These are phyloP conservation scores for Pseudocheirus occidentalis DNA, from an alignment of 2,797 vertebrate genomes.

Conservation along the genomic window DNA sequence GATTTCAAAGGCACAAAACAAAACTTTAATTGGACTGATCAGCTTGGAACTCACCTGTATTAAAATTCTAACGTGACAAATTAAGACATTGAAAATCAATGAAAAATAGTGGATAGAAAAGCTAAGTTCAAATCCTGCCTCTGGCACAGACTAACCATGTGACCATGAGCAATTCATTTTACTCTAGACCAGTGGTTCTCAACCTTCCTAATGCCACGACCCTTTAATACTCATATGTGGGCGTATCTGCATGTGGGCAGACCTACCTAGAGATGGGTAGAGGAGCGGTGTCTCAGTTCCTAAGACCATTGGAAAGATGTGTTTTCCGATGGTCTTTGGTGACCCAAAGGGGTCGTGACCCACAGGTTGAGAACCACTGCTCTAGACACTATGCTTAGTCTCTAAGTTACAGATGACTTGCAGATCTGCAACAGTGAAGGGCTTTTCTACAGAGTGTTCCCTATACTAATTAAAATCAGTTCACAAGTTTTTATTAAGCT, in stretches of 20 bases:
- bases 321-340: too few species aligned
- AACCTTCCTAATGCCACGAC: too few species aligned
- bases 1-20: constrained; percentile 43
- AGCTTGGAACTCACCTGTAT: neutral
- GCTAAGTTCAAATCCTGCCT: neutral
- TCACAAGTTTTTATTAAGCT: neutral
- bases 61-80: constrained; percentile 14
- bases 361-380: too few species aligned
- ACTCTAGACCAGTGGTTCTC: too few species aligned
- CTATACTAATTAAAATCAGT: neutral
- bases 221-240: too few species aligned
- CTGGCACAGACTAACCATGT: neutral
- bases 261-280: too few species aligned
- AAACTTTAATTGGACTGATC: neutral
- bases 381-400: neutral
- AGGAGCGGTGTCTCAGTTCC: too few species aligned
- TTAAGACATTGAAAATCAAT: neutral
- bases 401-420: neutral
- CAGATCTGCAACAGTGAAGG: neutral
- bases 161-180: neutral
- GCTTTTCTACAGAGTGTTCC: neutral
- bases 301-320: too few species aligned
- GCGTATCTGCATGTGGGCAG: too few species aligned
- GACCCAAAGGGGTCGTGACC: too few species aligned
- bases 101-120: neutral